Percentiles rank a stretch among this genome's conserved stretches.
Conservation (phyloP, 2,888 invertebrate genomes). For the Polietes domitor region DNA sequence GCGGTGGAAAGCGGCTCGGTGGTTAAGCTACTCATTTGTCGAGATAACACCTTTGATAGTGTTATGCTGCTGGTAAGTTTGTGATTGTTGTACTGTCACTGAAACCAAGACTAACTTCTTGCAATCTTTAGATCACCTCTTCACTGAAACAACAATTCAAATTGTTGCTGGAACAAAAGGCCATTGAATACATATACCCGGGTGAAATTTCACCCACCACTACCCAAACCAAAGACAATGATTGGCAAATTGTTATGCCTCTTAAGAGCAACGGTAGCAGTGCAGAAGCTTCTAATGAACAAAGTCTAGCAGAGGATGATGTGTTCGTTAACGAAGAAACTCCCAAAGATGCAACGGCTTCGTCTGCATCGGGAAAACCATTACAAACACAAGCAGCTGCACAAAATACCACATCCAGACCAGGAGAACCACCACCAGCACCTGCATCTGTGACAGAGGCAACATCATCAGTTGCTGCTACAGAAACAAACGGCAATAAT, state of each 20-base stretch:
- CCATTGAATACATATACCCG: slow-evolving; percentile 88
- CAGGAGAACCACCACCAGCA: slow-evolving; percentile 3
- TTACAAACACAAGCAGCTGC: slow-evolving; percentile 19
- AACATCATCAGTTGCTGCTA: not conserved
- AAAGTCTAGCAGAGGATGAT: slow-evolving; percentile 77
- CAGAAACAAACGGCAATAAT: slow-evolving; percentile 20
- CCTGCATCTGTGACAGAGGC: not conserved
- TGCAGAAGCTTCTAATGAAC: slow-evolving; percentile 78
- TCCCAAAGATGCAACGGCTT: not conserved
- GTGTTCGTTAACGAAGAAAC: slow-evolving; percentile 73
- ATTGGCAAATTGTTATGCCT: slow-evolving; percentile 80
- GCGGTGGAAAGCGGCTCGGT: slow-evolving; percentile 79
- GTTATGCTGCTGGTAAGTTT: slow-evolving; percentile 82
- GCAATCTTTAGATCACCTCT: slow-evolving; percentile 85
- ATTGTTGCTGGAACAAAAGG: slow-evolving; percentile 89
- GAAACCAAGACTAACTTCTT: not conserved
- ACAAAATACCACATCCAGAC: slow-evolving; percentile 33
- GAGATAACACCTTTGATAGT: slow-evolving; percentile 84
- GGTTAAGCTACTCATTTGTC: slow-evolving; percentile 83
- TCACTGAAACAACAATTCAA: slow-evolving; percentile 90
- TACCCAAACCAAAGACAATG: slow-evolving; percentile 73
- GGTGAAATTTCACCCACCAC: slow-evolving; percentile 78
- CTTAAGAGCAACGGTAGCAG: slow-evolving; percentile 74
- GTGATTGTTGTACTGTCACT: not conserved
- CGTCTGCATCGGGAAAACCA: not conserved